phyloP scores from a whole-genome alignment of 2,113 vertebrate genomes.

The Oceanites oceanicus region DNA sequence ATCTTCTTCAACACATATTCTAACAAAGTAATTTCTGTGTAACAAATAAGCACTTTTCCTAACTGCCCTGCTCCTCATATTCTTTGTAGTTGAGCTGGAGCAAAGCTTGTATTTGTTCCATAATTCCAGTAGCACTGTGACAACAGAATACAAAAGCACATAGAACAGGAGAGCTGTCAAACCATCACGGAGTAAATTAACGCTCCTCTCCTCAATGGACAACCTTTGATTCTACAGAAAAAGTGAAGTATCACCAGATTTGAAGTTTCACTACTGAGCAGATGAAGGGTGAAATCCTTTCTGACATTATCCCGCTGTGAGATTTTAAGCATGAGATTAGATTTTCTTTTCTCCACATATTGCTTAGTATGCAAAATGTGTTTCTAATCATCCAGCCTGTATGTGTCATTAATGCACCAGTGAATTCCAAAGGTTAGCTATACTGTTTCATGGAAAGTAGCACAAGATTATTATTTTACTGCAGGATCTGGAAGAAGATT shows the following conservation, averaged over 20 bases:
- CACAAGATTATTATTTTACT: not conserved
- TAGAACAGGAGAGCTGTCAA: not conserved
- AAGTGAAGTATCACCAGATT: slow-evolving; percentile 10
- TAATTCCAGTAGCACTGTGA: slow-evolving; percentile 21
- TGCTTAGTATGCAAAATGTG: not conserved
- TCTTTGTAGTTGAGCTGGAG: not conserved
- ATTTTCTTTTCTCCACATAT: not conserved
- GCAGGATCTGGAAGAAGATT: not conserved
- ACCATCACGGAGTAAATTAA: slow-evolving; percentile 21
- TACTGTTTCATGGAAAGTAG: not conserved
- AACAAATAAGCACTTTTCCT: slow-evolving; percentile 32
- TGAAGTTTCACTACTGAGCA: not conserved
- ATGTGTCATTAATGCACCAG: slow-evolving; percentile 6
- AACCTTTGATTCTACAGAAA: not conserved
- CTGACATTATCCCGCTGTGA: slow-evolving; percentile 21
- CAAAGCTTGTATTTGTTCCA: not conserved
- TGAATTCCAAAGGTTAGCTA: slow-evolving; percentile 45
- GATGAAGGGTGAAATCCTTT: slow-evolving; percentile 32
- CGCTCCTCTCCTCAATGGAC: not conserved
- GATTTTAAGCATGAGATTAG: slow-evolving; percentile 35
- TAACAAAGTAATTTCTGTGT: slow-evolving; percentile 38
- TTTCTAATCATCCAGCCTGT: not conserved
- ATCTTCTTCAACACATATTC: not conserved
- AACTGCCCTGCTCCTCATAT: not conserved
- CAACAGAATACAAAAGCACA: slow-evolving; percentile 45